A percentile compares a stretch with the other conserved stretches of the same genome.
These are phyloP conservation scores for Bolborhynchus lineola DNA, from an alignment of 2,113 vertebrate species.

Conservation along the genomic window DNA sequence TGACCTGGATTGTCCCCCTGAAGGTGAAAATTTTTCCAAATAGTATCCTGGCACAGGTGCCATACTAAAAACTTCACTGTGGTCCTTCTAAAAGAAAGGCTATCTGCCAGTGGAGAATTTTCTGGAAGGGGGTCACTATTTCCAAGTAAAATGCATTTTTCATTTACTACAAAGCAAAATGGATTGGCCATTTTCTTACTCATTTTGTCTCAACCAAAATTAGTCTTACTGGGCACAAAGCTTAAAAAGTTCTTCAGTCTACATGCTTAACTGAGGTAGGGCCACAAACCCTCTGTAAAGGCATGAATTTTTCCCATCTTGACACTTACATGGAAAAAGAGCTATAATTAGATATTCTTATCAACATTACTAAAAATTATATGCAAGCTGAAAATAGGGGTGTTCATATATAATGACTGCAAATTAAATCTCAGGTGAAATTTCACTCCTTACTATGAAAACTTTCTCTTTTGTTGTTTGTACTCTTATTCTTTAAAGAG, in stretches of 20 bases:
- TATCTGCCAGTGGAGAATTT: not conserved
- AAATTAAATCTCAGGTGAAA: not conserved
- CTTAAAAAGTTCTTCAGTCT: not conserved
- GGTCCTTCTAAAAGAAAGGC: not conserved
- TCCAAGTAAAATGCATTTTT: not conserved
- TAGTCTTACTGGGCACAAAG: not conserved
- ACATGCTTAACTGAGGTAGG: not conserved
- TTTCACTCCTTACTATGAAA: not conserved
- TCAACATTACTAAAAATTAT: not conserved
- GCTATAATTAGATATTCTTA: not conserved
- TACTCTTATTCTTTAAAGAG: not conserved
- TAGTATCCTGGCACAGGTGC: not conserved
- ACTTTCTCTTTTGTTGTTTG: accelerated
- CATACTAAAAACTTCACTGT: not conserved
- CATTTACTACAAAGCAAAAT: not conserved
- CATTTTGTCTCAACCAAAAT: not conserved
- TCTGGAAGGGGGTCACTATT: not conserved
- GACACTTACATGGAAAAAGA: not conserved
- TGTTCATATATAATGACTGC: not conserved
- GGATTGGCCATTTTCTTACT: not conserved
- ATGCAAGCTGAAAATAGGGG: not conserved
- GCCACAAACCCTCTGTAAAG: not conserved
- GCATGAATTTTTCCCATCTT: not conserved
- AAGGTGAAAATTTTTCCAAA: not conserved
- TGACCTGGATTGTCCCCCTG: not conserved